These are phyloP conservation scores for Crossaster papposus DNA, from an alignment of 53 echinoderm and acorn worm genomes.

Conservation along the genomic window DNA sequence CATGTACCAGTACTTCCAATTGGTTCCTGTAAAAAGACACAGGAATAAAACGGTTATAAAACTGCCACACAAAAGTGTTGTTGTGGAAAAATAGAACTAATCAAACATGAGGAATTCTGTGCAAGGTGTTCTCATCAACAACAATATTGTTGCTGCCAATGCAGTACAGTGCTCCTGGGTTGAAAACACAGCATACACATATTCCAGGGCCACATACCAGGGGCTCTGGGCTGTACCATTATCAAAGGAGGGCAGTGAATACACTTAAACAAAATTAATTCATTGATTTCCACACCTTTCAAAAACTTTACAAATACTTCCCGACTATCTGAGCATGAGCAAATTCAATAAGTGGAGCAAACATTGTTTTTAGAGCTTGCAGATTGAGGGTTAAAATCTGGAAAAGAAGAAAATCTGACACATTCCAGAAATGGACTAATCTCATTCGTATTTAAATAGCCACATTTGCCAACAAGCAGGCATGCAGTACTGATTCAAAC, in stretches of 20 bases:
- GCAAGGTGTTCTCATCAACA: conserved; percentile 31
- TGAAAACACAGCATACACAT: background rate
- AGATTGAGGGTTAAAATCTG: background rate
- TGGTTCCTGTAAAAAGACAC: conserved; percentile 27
- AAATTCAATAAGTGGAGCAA: background rate
- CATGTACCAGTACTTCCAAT: too few relatives aligned
- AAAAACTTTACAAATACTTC: background rate
- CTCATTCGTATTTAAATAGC: conserved; percentile 48
- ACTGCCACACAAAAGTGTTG: background rate
- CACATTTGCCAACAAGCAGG: conserved; percentile 34
- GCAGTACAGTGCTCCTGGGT: background rate
- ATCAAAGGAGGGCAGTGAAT: background rate
- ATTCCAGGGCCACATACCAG: conserved; percentile 54
- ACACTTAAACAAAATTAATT: background rate
- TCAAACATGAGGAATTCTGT: background rate
- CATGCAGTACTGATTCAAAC: conserved; percentile 33
- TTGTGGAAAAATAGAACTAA: background rate
- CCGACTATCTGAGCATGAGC: background rate
- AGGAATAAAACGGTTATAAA: background rate
- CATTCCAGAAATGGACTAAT: conserved; percentile 30
- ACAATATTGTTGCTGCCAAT: conserved; percentile 52
- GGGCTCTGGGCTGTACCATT: conserved; percentile 39
- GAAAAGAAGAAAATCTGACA: background rate
- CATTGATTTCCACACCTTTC: background rate
- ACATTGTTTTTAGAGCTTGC: background rate